Conservation (phyloP, 2,113 vertebrate genomes). For the Podilymbus podiceps region DNA sequence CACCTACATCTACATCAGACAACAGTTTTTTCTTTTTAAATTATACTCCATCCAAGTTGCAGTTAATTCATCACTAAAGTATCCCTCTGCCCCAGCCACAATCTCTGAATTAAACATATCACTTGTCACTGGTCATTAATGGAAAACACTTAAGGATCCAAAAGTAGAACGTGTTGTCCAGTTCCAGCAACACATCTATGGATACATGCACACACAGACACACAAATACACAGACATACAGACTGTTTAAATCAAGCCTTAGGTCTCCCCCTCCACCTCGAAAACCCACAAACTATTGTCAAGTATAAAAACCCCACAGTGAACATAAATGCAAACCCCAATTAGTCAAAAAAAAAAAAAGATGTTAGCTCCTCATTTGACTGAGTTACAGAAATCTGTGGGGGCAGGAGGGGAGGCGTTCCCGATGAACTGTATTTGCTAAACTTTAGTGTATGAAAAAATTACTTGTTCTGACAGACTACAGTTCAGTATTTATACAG, state of each 20-base stretch:
- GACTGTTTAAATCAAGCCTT: not conserved
- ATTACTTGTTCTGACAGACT: not conserved
- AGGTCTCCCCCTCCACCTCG: not conserved
- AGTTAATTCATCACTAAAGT: not conserved
- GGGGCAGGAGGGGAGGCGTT: not conserved
- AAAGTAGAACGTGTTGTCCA: not conserved
- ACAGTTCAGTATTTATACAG: not conserved
- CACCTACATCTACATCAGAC: not conserved
- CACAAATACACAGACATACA: rapidly evolving
- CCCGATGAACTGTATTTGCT: not conserved
- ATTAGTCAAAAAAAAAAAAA: not conserved
- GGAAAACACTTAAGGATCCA: not conserved
- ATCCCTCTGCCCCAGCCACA: not conserved
- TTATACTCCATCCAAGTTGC: not conserved
- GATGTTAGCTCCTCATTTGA: not conserved
- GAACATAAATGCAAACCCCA: not conserved
- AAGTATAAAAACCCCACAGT: not conserved
- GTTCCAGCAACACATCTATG: not conserved
- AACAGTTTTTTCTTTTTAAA: not conserved
- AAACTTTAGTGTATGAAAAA: not conserved
- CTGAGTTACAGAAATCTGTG: not conserved
- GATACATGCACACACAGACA: not conserved
- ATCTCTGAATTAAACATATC: not conserved
- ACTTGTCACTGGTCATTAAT: not conserved
- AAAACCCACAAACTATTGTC: not conserved